A percentile compares a stretch with the other conserved stretches of the same genome.
These are phyloP conservation scores for Drosophila barbarae DNA, from an alignment of 2,888 invertebrate genomes.

Conservation along the genomic window DNA sequence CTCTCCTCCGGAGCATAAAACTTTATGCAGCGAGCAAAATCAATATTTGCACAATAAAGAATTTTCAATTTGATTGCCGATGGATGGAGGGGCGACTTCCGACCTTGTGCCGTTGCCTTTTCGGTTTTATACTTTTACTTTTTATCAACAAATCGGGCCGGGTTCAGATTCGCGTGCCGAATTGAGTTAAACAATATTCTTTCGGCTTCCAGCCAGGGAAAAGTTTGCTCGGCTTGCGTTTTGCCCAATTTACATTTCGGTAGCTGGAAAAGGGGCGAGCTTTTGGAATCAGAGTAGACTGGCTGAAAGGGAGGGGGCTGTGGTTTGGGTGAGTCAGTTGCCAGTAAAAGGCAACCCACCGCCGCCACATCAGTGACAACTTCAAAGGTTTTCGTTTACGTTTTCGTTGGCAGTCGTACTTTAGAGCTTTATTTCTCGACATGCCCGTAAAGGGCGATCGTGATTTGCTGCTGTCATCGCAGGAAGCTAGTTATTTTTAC, in stretches of 20 bases:
- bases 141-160: constrained; percentile 31
- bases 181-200: constrained; percentile 65
- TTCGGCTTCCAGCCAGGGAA: constrained; percentile 21
- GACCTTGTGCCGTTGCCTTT: constrained; percentile 30
- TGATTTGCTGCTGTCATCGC: constrained; percentile 26
- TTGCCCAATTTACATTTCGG: constrained; percentile 55
- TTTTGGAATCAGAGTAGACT: neutral
- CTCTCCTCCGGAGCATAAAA: constrained; percentile 34
- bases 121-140: constrained; percentile 18
- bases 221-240: constrained; percentile 34
- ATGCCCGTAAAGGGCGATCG: constrained; percentile 45
- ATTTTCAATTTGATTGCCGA: constrained; percentile 50
- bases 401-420: neutral
- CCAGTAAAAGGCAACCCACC: constrained; percentile 13
- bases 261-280: constrained; percentile 6
- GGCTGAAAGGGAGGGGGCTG: neutral
- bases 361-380: constrained; percentile 53
- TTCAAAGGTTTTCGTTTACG: constrained; percentile 51
- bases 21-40: constrained; percentile 56
- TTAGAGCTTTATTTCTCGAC: constrained; percentile 12
- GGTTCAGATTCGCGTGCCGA: constrained; percentile 42
- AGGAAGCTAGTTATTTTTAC: constrained; percentile 18
- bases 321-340: constrained; percentile 5
- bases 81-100: constrained; percentile 8
- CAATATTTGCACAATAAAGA: constrained; percentile 62